Percentiles rank a stretch among this genome's conserved stretches.
Evolutionary conservation across 1,140 invertebrate species (phyloP).

Genomic region (Tribolium madens): DNA sequence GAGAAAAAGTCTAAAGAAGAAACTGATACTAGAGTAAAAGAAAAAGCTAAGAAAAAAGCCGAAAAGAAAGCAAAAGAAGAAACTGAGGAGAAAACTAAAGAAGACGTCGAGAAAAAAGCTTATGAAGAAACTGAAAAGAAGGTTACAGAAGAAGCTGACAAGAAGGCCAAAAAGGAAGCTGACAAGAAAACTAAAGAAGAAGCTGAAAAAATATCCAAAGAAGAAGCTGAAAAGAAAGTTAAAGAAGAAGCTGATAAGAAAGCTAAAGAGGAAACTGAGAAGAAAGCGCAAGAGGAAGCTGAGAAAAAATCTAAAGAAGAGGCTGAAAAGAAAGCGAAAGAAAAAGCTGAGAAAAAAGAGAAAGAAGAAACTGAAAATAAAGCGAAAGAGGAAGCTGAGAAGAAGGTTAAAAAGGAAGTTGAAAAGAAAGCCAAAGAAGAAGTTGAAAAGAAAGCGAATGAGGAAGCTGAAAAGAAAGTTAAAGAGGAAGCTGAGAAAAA

Average conservation of each 20-base stretch:
- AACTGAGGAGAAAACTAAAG: constrained; percentile 49
- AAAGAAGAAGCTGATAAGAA: constrained; percentile 64
- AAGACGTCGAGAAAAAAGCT: constrained; percentile 50
- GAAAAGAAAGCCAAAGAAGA: constrained; percentile 63
- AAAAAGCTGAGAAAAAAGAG: constrained; percentile 54
- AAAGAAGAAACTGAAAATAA: constrained; percentile 49
- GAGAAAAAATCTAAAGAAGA: constrained; percentile 60
- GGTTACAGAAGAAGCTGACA: constrained; percentile 51
- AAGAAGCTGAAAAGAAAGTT: constrained; percentile 59
- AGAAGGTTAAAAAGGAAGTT: constrained; percentile 63
- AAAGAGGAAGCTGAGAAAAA: constrained; percentile 54
- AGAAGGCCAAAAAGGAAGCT: constrained; percentile 50
- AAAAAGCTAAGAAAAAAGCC: constrained; percentile 50
- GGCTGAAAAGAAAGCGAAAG: constrained; percentile 51
- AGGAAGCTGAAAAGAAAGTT: constrained; percentile 60
- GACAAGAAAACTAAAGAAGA: constrained; percentile 53
- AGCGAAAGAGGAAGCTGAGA: constrained; percentile 57
- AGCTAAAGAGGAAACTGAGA: constrained; percentile 56
- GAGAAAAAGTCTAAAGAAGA: constrained; percentile 49
- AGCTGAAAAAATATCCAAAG: constrained; percentile 55
- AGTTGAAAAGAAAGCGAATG: constrained; percentile 55
- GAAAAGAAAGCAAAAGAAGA: constrained; percentile 57
- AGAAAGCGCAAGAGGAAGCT: constrained; percentile 59
- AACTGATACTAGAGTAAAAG: constrained; percentile 55
- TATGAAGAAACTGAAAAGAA: constrained; percentile 52